A percentile compares a stretch with the other conserved stretches of the same genome.
phyloP scores from a whole-genome alignment of 2,797 vertebrate genomes.

The Argyrosomus regius region DNA sequence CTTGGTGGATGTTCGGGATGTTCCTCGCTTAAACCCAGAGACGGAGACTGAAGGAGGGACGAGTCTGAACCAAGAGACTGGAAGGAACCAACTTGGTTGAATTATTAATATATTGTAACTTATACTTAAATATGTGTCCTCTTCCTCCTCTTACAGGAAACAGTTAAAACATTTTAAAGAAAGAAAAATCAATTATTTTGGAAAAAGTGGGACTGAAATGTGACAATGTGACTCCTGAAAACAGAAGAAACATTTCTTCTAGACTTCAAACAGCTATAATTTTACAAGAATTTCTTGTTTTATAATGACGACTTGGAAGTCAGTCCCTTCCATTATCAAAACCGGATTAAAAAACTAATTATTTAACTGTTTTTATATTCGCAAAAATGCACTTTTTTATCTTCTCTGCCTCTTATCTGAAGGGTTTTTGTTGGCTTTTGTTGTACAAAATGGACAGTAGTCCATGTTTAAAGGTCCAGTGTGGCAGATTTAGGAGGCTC shows the following conservation, averaged over 20 bases:
- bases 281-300: neutral
- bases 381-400: neutral
- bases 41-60: conserved; percentile 42
- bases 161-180: neutral
- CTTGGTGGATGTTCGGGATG: conserved; percentile 74
- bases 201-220: neutral
- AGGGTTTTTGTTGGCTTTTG: neutral
- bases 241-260: neutral
- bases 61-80: neutral
- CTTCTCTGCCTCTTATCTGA: neutral
- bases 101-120: neutral
- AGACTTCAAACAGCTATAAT: too few species aligned
- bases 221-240: neutral
- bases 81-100: neutral
- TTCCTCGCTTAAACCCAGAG: conserved; percentile 39
- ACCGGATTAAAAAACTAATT: neutral
- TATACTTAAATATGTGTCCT: neutral
- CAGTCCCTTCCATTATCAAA: neutral
- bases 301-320: neutral
- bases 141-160: neutral
- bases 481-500: too few species aligned
- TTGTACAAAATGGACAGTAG: too few species aligned
- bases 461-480: too few species aligned
- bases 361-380: neutral
- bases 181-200: neutral